phyloP scores from a whole-genome alignment of 35 echinoderm and acorn worm genomes.

The Chiridota heheva region DNA sequence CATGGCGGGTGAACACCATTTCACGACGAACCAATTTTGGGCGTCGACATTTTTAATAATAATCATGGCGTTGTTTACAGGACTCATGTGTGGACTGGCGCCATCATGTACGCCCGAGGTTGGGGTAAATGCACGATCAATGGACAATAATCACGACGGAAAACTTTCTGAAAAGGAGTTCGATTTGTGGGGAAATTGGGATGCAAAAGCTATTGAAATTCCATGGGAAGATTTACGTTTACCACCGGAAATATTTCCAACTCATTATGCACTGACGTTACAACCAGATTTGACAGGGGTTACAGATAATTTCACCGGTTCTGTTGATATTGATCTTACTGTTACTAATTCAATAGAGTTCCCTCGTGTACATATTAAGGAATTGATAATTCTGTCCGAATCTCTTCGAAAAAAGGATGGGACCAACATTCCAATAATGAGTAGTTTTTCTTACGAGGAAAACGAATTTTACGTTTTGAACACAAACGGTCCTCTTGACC shows the following conservation, averaged over 20 bases:
- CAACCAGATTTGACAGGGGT: conserved; percentile 15
- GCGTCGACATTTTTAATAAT: conserved; percentile 5
- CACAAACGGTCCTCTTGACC: background rate
- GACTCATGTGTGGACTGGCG: conserved; percentile 34
- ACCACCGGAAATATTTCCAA: conserved; percentile 8
- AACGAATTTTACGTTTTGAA: conserved; percentile 43
- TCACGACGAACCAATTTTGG: conserved; percentile 21
- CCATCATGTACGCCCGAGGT: background rate
- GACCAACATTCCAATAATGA: background rate
- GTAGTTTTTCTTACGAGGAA: conserved; percentile 14
- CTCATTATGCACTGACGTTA: background rate
- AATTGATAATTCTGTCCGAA: conserved; percentile 26
- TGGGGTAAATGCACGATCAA: background rate
- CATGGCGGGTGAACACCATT: background rate
- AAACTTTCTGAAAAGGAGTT: background rate
- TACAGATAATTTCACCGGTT: conserved; percentile 32
- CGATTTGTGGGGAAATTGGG: background rate
- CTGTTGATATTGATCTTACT: conserved; percentile 1
- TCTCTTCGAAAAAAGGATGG: background rate
- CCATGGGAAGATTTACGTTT: conserved; percentile 26
- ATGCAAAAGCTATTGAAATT: background rate
- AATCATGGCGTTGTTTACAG: conserved; percentile 1
- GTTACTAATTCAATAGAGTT: conserved; percentile 6
- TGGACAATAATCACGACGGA: too few species aligned
- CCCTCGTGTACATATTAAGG: conserved; percentile 41